Evolutionary conservation across 2,888 invertebrate genomes (phyloP).

Genomic region (Drosophila ustulata): DNA sequence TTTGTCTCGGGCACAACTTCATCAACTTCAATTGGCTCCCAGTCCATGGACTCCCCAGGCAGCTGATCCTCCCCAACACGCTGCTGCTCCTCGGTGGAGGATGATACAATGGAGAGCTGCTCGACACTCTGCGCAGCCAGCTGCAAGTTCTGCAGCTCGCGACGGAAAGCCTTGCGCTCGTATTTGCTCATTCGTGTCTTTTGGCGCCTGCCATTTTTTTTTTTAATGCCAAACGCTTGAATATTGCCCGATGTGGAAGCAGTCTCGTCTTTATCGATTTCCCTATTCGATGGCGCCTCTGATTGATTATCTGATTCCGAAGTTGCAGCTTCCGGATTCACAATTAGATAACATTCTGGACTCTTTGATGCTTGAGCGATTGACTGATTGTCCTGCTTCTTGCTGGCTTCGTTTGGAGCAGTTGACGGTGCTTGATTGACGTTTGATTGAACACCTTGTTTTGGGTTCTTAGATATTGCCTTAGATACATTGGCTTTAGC

Average conservation of each 20-base stretch:
- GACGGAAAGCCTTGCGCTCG: slow-evolving; percentile 30
- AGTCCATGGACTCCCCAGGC: background rate
- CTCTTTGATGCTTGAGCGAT: background rate
- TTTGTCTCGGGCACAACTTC: background rate
- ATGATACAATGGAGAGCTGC: background rate
- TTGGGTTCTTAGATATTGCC: background rate
- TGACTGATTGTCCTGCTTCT: background rate
- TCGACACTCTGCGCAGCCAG: background rate
- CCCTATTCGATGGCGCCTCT: background rate
- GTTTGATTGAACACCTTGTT: background rate
- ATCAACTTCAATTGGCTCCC: background rate
- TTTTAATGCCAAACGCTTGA: background rate
- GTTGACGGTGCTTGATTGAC: background rate
- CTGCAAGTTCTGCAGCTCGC: background rate
- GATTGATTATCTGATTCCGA: background rate
- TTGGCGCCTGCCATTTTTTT: background rate
- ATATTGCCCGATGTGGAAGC: background rate
- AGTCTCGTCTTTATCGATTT: slow-evolving; percentile 1
- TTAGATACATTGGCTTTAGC: background rate
- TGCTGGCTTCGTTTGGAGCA: background rate
- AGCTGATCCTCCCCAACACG: background rate
- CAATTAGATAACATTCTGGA: background rate
- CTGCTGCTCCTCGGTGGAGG: background rate
- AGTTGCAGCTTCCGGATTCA: background rate
- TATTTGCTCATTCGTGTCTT: slow-evolving; percentile 19